Evolutionary conservation across 2,797 vertebrate genomes (phyloP), one percentile per base, ranked within the genome.

Genomic region (Hirundo rustica): DNA sequence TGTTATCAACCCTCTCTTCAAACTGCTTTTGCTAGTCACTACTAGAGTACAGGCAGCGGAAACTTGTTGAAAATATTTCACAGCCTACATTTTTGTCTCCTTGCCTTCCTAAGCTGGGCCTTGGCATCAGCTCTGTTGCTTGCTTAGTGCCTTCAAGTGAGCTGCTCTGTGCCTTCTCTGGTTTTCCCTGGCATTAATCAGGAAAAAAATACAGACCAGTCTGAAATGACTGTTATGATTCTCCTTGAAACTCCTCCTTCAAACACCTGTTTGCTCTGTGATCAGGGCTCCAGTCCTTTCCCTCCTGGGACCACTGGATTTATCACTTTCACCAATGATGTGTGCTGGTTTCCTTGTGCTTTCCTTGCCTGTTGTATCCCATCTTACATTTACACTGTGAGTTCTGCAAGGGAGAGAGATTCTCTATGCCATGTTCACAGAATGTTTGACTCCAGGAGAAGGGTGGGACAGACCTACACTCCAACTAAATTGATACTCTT

Each of bases 51-150:
- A 80, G 26, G 62, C 42, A 72, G 26, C 11, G 90, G 36, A 78
- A 65, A 75, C 3, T 21, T 48, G 6, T 2, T 51, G 50, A 75
- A 68, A 81, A 72, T 47, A 51, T 45, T 74, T 84, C 62, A 66
- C 13, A 55, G 10, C 10, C 13, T 36, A 27, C 11, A 17, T 27
- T 60, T 81, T 58, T 72, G 25, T 1, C 13, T 29, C 23, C 20
- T 53, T 64, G 14, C 16, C 15, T 68, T 72, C 23, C 38, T 68
- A 25, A 18, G 5, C 0, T 1, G 2, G 55, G 16, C 36, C 9
- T 54, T 47, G 27, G 3, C 29, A 57, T 38, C 84, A 71, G 5
- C 70, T 91, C 0, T 1, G 8, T 42, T 88, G 13, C 27, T 76
- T 67, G 4, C 8, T 68, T 54, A 88, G 25, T 60, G 25, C 34